Percentiles rank a stretch among this genome's conserved stretches.
These are phyloP conservation scores for Lasioglossum vierecki DNA, from an alignment of 2,888 invertebrate genomes.

Conservation along the genomic window DNA sequence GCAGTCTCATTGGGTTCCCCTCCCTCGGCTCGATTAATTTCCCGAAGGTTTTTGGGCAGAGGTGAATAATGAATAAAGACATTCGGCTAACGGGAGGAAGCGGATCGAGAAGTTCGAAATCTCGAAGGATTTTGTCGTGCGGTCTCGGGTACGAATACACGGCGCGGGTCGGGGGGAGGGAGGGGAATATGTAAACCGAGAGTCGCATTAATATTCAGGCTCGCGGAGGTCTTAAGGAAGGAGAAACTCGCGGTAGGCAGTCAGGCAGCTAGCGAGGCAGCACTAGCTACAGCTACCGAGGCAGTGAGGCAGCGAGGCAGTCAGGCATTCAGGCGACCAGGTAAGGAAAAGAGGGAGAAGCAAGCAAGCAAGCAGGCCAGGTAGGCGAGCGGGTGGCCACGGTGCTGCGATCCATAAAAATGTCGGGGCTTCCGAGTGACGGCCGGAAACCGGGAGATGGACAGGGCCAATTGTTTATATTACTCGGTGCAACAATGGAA, in stretches of 20 bases:
- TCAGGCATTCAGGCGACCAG: conserved; percentile 2
- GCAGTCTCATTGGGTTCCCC: not conserved
- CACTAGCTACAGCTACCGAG: not conserved
- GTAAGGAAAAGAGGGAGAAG: conserved; percentile 20
- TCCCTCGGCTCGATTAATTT: conserved; percentile 30
- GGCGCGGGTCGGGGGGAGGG: conserved; percentile 37
- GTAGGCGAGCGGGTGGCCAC: conserved; percentile 57
- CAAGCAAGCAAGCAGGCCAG: not conserved
- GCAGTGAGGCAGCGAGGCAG: conserved; percentile 26
- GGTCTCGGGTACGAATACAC: conserved; percentile 53
- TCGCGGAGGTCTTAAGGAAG: conserved; percentile 67
- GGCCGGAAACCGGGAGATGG: conserved; percentile 82
- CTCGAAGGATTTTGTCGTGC: conserved; percentile 60
- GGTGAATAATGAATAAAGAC: conserved; percentile 48
- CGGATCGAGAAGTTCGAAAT: conserved; percentile 56
- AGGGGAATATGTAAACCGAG: conserved; percentile 66
- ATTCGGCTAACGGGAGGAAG: conserved; percentile 35
- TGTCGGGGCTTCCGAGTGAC: conserved; percentile 82
- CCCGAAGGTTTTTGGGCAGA: conserved; percentile 15
- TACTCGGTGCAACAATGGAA: conserved; percentile 81
- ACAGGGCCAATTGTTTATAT: conserved; percentile 84
- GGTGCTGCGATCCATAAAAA: conserved; percentile 83
- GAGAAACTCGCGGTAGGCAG: conserved; percentile 58
- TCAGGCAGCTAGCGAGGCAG: conserved; percentile 27
- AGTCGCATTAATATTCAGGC: conserved; percentile 72